Evolutionary conservation across 2,797 vertebrate species (phyloP).

Genomic region (Centroberyx gerrardi): DNA sequence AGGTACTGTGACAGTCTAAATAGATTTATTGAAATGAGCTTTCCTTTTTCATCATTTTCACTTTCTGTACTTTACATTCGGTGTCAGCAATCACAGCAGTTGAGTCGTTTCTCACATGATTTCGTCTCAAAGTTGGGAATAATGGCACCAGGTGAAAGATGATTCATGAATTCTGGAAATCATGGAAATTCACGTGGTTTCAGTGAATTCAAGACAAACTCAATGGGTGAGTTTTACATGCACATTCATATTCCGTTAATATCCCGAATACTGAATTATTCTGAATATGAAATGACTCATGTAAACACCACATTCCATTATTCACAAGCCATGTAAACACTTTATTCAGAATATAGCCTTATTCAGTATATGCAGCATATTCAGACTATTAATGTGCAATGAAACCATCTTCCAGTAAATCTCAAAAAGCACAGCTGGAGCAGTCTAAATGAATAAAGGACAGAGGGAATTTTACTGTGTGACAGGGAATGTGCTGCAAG

Average conservation of each 20-base stretch:
- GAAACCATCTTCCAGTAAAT: not conserved
- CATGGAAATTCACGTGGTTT: not conserved
- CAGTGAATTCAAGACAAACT: not conserved
- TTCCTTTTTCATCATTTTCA: slow-evolving; percentile 30
- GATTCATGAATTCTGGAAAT: slow-evolving; percentile 23
- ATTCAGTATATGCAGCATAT: too few relatives aligned
- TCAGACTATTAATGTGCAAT: too few relatives aligned
- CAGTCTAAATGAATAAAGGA: not conserved
- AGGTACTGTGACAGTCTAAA: slow-evolving; percentile 11
- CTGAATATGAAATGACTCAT: too few relatives aligned
- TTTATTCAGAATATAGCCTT: too few relatives aligned
- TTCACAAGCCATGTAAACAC: too few relatives aligned
- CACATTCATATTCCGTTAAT: too few relatives aligned
- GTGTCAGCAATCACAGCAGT: not conserved
- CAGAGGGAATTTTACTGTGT: not conserved
- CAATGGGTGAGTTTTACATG: not conserved
- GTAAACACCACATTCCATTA: too few relatives aligned
- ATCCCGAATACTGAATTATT: too few relatives aligned
- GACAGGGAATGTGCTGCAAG: slow-evolving; percentile 3
- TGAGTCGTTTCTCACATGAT: not conserved
- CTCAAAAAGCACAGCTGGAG: not conserved
- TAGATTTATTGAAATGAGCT: slow-evolving; percentile 27
- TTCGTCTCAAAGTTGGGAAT: slow-evolving; percentile 15
- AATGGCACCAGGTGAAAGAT: not conserved
- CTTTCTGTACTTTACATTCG: slow-evolving; percentile 5